Conservation (phyloP, 2,888 invertebrate genomes). For the Therioaphis trifolii region DNA sequence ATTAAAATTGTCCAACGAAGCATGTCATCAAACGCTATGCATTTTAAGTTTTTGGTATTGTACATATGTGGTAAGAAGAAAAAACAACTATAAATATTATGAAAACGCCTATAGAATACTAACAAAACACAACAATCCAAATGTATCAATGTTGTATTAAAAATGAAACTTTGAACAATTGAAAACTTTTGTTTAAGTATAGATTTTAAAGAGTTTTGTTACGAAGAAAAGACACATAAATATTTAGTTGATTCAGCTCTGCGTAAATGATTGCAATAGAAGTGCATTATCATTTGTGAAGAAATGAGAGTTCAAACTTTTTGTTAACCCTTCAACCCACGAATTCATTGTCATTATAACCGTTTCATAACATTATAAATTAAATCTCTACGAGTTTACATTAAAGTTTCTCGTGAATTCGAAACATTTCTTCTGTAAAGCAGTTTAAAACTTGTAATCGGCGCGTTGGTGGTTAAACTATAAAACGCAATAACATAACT, state of each 20-base stretch:
- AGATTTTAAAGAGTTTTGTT: constrained; percentile 6
- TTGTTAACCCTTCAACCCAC: constrained; percentile 26
- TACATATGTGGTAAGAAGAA: too few species aligned
- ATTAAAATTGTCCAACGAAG: too few species aligned
- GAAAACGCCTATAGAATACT: neutral
- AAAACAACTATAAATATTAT: too few species aligned
- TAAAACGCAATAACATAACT: neutral
- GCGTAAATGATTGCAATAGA: constrained; percentile 16
- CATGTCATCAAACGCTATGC: too few species aligned
- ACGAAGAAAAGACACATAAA: neutral
- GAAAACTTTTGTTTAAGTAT: constrained; percentile 22
- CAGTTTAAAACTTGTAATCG: constrained; percentile 10
- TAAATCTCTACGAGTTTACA: constrained; percentile 28
- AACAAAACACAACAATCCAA: neutral
- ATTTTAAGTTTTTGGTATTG: too few species aligned
- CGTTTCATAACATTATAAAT: constrained; percentile 12
- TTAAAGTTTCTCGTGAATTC: constrained; percentile 30
- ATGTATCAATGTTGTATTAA: neutral
- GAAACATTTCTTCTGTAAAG: neutral
- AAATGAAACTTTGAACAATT: constrained; percentile 5
- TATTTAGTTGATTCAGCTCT: constrained; percentile 37
- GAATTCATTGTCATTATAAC: constrained; percentile 44
- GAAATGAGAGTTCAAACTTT: constrained; percentile 32
- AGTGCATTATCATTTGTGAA: constrained; percentile 25
- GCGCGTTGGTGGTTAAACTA: neutral